Base-by-base conservation (phyloP, 2,113 vertebrate species). In the Hippocampus mohnikei region DNA sequence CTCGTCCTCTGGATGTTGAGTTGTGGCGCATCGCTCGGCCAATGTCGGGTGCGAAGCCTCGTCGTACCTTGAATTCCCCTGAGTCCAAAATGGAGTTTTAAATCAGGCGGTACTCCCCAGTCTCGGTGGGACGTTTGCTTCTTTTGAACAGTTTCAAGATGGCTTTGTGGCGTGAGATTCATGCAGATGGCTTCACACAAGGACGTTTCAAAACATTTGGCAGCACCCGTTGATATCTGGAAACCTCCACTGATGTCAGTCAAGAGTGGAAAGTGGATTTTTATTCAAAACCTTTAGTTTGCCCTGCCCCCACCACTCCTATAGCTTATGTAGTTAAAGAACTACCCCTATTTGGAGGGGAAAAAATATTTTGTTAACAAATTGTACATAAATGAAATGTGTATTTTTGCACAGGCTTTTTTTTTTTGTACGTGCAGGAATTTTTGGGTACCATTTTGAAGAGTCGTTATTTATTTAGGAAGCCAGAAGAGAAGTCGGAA, bases 361-460 rank as follows among this genome's bases (percentile, higher is more conserved):
- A 96, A 95, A 91, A 95, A 94, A 91, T 99, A 99, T 99, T 98
- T 99, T 99, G 95, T 97, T 97, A 96, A 93, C 66, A 77, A 95
- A 96, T 94, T 98, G 96, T 99, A 98, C 94, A 99, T 96, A 98
- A 94, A 55, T 94, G 93, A 97, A 97, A 96, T 95, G 95, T 94
- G 97, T 99, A 99, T 99, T 99, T 99, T 99, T 98, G 97, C 97
- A 99, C 96, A 96, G 94, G 94, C 94, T 93, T 95, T 97, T 97
- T 88, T 97, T 94, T 88, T 97, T 99, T 94, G 91, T 95, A 95
- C 94, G 94, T 90, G 93, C 90, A 56, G 92, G 92, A 84, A 76
- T 76, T 95, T 75, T 98, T 98, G 98, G 95, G 95, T 98, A 99
- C 95, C 96, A 90, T 93, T 95, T 78, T 21, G 56, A 63, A 95